Evolutionary conservation across 2,797 vertebrate species (phyloP), one percentile per base, ranked within the genome.

Genomic region (Capromys pilorides): DNA sequence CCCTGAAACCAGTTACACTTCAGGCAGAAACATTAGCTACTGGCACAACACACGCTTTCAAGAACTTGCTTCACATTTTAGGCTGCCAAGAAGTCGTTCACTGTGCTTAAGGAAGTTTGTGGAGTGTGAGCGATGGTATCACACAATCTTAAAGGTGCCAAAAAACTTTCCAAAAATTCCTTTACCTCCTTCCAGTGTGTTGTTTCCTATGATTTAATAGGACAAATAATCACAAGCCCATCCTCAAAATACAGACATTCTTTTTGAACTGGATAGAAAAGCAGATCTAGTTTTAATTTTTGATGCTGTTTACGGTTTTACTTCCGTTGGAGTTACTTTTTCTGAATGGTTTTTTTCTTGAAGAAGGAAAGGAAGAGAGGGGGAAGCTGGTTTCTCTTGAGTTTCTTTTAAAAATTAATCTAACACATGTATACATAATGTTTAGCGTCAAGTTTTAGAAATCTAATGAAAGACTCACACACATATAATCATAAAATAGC

Each of bases 401-500:
- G 13, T 69, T 90, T 96, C 62, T 93, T 94, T 81, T 24, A 90
- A 91, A 88, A 83, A 62, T 79, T 79, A 62, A 28, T 31, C 39
- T 71, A 95, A 79, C 69, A 31, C 28, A 91, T 28, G n/a, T 71
- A 31, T 51, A 80, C 12, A 67, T 51, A 26, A 79, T 90, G 88
- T 79, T 82, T 69, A 79, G 28, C 51, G 62, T 90, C 14, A 75
- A 75, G 57, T 78, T 96, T 90, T 91, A 78, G n/a, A 93, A 86
- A 93, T 88, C 13, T 71, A 90, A 95, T 86, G n/a, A 92, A 95
- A 93, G 67, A 36, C 13, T 85, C 71, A 93, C 91, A 90, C 45
- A 93, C 57, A 67, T 83, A 91, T 85, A 89, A 90, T 83, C n/a
- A 88, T 41, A 61, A 85, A 87, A n/a, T 67, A n/a, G 51, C 90